Base-by-base conservation (phyloP, 1,140 invertebrate genomes). In the Notospermus geniculatus region DNA sequence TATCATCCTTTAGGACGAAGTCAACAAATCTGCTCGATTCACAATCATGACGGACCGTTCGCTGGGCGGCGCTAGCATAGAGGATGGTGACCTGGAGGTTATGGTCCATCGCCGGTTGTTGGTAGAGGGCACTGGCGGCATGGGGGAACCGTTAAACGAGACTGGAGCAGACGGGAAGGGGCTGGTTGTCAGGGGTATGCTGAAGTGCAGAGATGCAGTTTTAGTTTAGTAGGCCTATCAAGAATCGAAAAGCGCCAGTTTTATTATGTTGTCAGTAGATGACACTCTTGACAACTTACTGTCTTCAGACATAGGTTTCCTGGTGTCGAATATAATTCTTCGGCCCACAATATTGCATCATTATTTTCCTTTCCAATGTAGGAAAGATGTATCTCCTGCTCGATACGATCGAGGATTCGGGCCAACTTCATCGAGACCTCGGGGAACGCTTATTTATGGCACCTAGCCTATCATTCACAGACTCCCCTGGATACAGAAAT, bases 131-230 rank as follows among this genome's bases (percentile, higher is more conserved):
- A 94, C 87, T 0, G 94, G 93, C 69, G 95, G 94, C 2, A 92
- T 97, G 0, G 88, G 83, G 0, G 95, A 98, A 82, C 86, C 93
- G 0, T 78, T 98, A 0, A 91, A 96, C 73, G 95, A 98, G 83
- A 84, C 83, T 4, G 91, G 79, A n/a, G 46, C 58, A 9, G 75
- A 78, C 67, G 76, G 88, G 0, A 70, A 82, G 65, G 92, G 93
- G 1, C 79, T 97, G 2, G 87, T 95, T 0, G 88, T 87, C 0
- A 83, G 88, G 60, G 94, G 93, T 11, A 87, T 83, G 25, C 89
- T n/a, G n/a, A n/a, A n/a, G n/a, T n/a, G n/a, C n/a, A n/a, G n/a
- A n/a, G n/a, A n/a, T n/a, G n/a, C n/a, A n/a, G n/a, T n/a, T n/a
- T n/a, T n/a, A n/a, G n/a, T n/a, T n/a, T n/a, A n/a, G n/a, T n/a